These are phyloP conservation scores for Fundulus diaphanus DNA, from an alignment of 2,797 vertebrate species.

Conservation along the genomic window DNA sequence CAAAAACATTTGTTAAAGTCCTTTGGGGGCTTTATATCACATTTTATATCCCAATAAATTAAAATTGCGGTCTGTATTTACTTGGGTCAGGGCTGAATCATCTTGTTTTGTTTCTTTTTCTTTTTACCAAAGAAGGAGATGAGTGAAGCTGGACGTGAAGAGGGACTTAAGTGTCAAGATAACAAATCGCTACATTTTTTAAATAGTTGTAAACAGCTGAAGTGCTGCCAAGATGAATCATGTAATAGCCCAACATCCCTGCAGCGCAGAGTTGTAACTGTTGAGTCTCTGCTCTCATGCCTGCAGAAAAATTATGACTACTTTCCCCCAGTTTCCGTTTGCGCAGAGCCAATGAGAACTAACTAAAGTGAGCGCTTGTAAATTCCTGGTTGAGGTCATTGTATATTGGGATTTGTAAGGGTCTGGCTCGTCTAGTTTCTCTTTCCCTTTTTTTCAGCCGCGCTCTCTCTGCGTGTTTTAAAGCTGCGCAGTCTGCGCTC, in stretches of 20 bases:
- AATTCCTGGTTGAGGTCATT: slow-evolving; percentile 84
- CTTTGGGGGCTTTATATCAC: slow-evolving; percentile 14
- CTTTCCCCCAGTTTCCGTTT: slow-evolving; percentile 12
- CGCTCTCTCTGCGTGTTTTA: slow-evolving; percentile 62
- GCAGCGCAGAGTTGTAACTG: not conserved
- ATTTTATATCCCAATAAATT: slow-evolving; percentile 13
- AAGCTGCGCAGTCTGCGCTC: slow-evolving; percentile 56
- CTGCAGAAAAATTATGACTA: slow-evolving; percentile 19
- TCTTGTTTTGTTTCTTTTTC: slow-evolving; percentile 48
- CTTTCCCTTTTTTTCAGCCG: slow-evolving; percentile 22
- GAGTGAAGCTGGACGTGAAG: slow-evolving; percentile 29
- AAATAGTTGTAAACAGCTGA: not conserved
- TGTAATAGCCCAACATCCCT: too few relatives aligned
- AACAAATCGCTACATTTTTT: not conserved
- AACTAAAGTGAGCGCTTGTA: slow-evolving; percentile 43
- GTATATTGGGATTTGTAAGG: slow-evolving; percentile 72
- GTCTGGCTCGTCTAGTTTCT: slow-evolving; percentile 65
- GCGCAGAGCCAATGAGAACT: slow-evolving; percentile 38
- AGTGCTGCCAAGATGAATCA: not conserved
- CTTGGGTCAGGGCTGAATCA: slow-evolving; percentile 66
- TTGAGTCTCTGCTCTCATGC: slow-evolving; percentile 7
- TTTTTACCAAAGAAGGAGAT: slow-evolving; percentile 78
- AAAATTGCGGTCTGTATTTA: slow-evolving; percentile 42
- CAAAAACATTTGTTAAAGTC: slow-evolving; percentile 8
- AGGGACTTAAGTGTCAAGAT: slow-evolving; percentile 19